Percentiles rank a stretch among this genome's conserved stretches.
These are phyloP conservation scores for Tyrophagus putrescentiae DNA, from an alignment of 1,140 invertebrate species.

Conservation along the genomic window DNA sequence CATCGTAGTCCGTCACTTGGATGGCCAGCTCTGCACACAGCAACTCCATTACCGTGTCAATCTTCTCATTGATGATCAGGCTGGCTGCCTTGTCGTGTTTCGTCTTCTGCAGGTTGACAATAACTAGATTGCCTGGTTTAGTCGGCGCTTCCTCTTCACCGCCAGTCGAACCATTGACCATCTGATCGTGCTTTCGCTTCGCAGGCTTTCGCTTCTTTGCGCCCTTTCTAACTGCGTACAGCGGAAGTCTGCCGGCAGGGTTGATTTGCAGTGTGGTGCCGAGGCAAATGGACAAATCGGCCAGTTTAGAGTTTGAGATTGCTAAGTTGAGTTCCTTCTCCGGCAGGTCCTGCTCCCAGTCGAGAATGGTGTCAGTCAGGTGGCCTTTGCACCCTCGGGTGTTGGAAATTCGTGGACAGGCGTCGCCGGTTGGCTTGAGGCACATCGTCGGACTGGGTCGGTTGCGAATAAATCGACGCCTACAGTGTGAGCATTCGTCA, in stretches of 20 bases:
- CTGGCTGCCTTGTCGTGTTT: slow-evolving; percentile 90
- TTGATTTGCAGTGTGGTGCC: slow-evolving; percentile 94
- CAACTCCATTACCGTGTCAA: slow-evolving; percentile 63
- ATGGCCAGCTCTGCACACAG: slow-evolving; percentile 56
- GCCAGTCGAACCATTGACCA: slow-evolving; percentile 56
- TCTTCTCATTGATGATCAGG: slow-evolving; percentile 71
- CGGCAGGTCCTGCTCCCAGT: slow-evolving; percentile 93
- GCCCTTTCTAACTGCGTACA: slow-evolving; percentile 60
- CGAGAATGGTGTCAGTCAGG: slow-evolving; percentile 80
- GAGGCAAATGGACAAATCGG: slow-evolving; percentile 80
- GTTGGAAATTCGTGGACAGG: slow-evolving; percentile 45
- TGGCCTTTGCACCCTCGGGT: slow-evolving; percentile 63
- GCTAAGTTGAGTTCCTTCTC: slow-evolving; percentile 71
- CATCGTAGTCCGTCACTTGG: slow-evolving; percentile 52
- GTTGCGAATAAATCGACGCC: slow-evolving; percentile 49
- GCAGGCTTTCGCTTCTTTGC: not conserved
- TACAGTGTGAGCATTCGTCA: slow-evolving; percentile 66
- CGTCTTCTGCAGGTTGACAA: slow-evolving; percentile 90
- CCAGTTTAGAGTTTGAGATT: slow-evolving; percentile 65
- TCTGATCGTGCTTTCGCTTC: slow-evolving; percentile 30
- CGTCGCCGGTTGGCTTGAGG: slow-evolving; percentile 62
- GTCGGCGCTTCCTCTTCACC: slow-evolving; percentile 45
- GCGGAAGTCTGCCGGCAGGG: slow-evolving; percentile 84
- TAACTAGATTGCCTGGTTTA: slow-evolving; percentile 57
- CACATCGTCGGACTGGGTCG: slow-evolving; percentile 72